These are phyloP conservation scores for Chrosomus eos DNA, from an alignment of 2,797 vertebrate species.

Conservation along the genomic window DNA sequence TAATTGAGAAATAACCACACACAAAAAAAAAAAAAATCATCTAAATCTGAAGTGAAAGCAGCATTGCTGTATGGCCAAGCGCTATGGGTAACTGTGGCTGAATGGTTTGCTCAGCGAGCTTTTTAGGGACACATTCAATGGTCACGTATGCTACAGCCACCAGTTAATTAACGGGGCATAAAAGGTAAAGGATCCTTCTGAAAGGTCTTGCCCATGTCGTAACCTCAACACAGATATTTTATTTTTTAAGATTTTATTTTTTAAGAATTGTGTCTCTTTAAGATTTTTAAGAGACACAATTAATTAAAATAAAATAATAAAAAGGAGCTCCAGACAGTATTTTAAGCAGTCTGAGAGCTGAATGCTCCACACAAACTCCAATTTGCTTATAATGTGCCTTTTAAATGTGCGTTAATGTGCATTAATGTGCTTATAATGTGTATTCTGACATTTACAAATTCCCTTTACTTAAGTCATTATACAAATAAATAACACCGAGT, in stretches of 20 bases:
- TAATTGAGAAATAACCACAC: conserved; percentile 67
- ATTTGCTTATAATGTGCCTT: background rate
- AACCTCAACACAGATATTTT: background rate
- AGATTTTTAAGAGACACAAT: too few relatives aligned
- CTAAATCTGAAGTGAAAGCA: conserved; percentile 64
- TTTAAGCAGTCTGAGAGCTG: background rate
- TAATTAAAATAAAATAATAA: background rate
- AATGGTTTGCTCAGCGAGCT: conserved; percentile 18
- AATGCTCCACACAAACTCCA: background rate
- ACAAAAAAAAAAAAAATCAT: too few relatives aligned
- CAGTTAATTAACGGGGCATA: conserved; percentile 73
- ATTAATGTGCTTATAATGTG: background rate
- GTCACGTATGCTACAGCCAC: conserved; percentile 24
- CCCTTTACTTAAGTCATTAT: background rate
- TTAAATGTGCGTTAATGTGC: background rate
- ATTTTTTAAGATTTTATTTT: background rate
- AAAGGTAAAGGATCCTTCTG: conserved; percentile 33
- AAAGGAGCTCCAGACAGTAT: background rate
- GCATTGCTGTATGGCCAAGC: conserved; percentile 61
- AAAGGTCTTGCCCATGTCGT: background rate
- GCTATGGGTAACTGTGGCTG: conserved; percentile 58
- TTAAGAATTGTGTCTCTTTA: too few relatives aligned
- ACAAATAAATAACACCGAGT: background rate
- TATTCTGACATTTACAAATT: conserved; percentile 1
- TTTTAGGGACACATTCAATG: conserved; percentile 68